Conservation (phyloP, 2,113 vertebrate genomes). For the Saguinus imperator region DNA sequence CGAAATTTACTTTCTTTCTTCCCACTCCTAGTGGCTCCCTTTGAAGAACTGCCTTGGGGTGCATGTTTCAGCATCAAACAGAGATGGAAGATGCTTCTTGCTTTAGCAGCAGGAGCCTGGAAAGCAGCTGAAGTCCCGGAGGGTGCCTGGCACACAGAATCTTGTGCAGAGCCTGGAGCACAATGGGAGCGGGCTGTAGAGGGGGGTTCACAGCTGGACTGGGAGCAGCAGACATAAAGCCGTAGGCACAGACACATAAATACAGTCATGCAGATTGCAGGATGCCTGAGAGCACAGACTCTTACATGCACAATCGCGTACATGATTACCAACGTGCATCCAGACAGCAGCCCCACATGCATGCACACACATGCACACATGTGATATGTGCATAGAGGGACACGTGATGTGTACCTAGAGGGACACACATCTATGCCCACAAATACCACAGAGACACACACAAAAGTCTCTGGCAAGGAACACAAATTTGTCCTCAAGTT, state of each 20-base stretch:
- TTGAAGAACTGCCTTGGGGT: conserved; percentile 51
- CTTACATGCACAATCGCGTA: rapidly evolving
- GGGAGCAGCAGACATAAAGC: not conserved
- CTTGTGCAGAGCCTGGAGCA: not conserved
- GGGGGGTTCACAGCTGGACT: not conserved
- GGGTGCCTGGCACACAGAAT: not conserved
- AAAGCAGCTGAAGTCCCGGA: not conserved
- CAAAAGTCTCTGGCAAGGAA: not conserved
- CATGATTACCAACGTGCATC: not conserved
- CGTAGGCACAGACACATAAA: not conserved
- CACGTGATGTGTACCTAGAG: too few species aligned
- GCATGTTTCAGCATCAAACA: conserved; percentile 15
- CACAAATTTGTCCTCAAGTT: not conserved
- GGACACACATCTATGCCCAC: too few species aligned
- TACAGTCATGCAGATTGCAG: rapidly evolving
- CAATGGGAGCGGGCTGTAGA: not conserved
- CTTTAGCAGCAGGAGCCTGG: conserved; percentile 6
- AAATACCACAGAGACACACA: not conserved
- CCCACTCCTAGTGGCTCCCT: not conserved
- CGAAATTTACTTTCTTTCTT: not conserved
- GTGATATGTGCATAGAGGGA: too few species aligned
- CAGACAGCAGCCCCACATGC: not conserved
- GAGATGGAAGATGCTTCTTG: not conserved
- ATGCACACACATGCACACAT: rapidly evolving
- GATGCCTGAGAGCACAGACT: not conserved